These are phyloP conservation scores for Drosophila sulfurigaster DNA, from an alignment of 1,140 invertebrate species.

Conservation along the genomic window DNA sequence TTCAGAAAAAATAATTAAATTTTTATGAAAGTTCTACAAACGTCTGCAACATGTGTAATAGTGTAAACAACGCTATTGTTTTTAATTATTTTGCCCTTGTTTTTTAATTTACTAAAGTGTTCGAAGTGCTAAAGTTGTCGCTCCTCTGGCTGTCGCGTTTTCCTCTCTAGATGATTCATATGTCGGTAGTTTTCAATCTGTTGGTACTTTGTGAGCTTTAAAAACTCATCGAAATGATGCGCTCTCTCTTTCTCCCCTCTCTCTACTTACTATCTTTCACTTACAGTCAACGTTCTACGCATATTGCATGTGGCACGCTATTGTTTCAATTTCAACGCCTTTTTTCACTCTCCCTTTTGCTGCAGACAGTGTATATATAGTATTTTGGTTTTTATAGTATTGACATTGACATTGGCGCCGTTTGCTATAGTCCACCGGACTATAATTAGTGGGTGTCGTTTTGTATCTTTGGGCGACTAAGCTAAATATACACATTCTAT, in stretches of 20 bases:
- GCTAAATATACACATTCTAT: slow-evolving; percentile 20
- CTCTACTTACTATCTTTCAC: too few species aligned
- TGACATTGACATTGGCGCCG: slow-evolving; percentile 70
- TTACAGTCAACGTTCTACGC: slow-evolving; percentile 52
- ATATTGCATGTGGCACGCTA: slow-evolving; percentile 65
- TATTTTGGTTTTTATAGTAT: slow-evolving; percentile 39
- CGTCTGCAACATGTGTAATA: neutral
- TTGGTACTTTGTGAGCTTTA: slow-evolving; percentile 9
- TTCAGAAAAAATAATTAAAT: too few species aligned
- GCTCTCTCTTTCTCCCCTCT: neutral
- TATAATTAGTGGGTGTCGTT: slow-evolving; percentile 59
- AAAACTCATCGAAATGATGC: slow-evolving; percentile 13
- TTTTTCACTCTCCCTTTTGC: slow-evolving; percentile 22
- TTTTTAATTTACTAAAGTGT: neutral
- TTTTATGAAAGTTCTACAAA: neutral
- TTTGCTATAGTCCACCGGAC: neutral
- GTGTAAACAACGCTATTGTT: neutral
- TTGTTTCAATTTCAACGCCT: slow-evolving; percentile 43
- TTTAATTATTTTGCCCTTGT: slow-evolving; percentile 1
- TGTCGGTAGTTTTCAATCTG: slow-evolving; percentile 7
- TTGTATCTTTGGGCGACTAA: slow-evolving; percentile 1
- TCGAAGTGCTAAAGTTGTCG: neutral
- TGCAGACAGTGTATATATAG: neutral
- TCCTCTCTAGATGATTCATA: neutral
- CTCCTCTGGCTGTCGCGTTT: neutral